Conservation (phyloP, 2,797 vertebrate genomes). For the Malurus splendens region DNA sequence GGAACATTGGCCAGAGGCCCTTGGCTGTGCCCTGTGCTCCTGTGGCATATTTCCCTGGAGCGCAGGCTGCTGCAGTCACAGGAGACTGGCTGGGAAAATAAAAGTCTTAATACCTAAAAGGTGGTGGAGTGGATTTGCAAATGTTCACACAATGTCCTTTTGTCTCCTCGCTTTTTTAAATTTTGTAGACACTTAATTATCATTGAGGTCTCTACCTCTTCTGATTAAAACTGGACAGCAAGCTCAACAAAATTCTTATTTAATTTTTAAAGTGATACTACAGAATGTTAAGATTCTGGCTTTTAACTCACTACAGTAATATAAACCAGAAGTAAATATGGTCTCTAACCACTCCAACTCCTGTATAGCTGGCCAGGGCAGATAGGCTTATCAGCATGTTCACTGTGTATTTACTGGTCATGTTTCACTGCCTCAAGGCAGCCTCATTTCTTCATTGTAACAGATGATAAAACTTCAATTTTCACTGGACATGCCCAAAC, state of each 20-base stretch:
- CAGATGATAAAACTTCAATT: conserved; percentile 5
- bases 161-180: background rate
- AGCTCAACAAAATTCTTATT: background rate
- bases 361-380: background rate
- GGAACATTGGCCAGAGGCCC: background rate
- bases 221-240: background rate
- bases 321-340: background rate
- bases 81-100: background rate
- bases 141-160: background rate
- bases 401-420: background rate
- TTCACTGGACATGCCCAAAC: background rate
- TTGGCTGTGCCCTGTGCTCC: background rate
- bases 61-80: background rate
- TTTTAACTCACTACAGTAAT: background rate
- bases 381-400: background rate
- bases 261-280: background rate
- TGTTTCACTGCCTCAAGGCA: background rate
- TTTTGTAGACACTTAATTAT: background rate
- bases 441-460: background rate
- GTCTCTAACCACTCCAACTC: background rate
- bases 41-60: background rate
- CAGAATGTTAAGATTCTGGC: background rate
- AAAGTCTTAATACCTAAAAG: background rate
- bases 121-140: background rate
- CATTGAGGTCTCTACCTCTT: background rate